Evolutionary conservation across 2,888 invertebrate species (phyloP), one percentile per base, ranked within the genome.

Genomic region (Glyphotaelius pellucidus): DNA sequence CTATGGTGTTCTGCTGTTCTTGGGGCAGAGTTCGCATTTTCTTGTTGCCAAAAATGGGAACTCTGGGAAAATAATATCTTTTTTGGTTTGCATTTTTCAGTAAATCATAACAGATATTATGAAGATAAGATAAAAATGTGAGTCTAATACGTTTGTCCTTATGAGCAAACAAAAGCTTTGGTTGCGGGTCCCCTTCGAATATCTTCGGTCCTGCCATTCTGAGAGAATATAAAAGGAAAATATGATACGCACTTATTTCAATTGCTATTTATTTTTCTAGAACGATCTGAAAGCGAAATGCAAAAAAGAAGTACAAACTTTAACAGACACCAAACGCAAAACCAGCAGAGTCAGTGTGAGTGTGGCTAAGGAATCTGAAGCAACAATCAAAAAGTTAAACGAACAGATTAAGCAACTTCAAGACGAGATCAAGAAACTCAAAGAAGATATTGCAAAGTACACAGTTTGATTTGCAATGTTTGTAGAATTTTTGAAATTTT

Each of bases 381-480:
- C 32, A n/a, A 83, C 32, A 15, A 87, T 52, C n/a, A 87, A 87
- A 47, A 52, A 67, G 25, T 38, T 67, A 30, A 38, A 89, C 4
- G 90, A 90, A 19, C 30, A 81, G 11, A 47, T 90, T 80, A 81
- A 42, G 25, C 38, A 32, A 12, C 81, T 90, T 19, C 90, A 90
- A 79, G 90, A 42, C 15, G 90, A 90, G 12, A 81, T 81, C 3
- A 81, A 47, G 42, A 80, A 42, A 81, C 31, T 81, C 9, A 88
- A 88, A 79, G 88, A 88, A 88, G 88, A 88, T 31, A 79, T n/a
- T 15, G 31, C 52, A 35, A 88, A 79, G 79, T 88, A 88, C 15
- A 67, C 2, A 67, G 67, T 25, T 67, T 67, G 0, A 67, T 67
- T n/a, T 25, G 25, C 67, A 25, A 67, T 25, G 67, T 1, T 67